Base-by-base conservation (phyloP, 2,888 invertebrate genomes). In the Lottia gigantea region DNA sequence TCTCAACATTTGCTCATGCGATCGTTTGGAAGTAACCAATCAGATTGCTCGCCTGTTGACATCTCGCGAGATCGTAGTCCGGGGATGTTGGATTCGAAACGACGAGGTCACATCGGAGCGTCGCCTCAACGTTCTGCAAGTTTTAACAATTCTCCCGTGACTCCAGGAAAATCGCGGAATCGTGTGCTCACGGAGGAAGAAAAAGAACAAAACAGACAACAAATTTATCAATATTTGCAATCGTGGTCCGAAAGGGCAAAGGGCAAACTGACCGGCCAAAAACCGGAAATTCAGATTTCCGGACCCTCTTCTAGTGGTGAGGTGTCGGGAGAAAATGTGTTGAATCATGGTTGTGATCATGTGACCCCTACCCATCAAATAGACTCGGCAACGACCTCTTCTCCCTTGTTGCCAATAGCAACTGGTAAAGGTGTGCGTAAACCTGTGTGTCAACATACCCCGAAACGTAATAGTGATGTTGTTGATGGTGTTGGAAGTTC, bases 191-290 rank as follows among this genome's bases (percentile, higher is more conserved):
- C 82, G 49, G 82, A 83, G 16, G 84, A 85, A 64, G 83, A 85
- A 71, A 82, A 81, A 66, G 81, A 83, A 66, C 82, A 83, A 65
- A 84, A 83, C 71, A 72, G 85, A 62, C 83, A 86, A 65, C 81
- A 81, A 63, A 86, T 86, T 66, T 83, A 82, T 65, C 85, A 85
- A 70, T 82, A 85, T 65, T 76, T 87, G 66, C 82, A 85, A 75
- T 74, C 79, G 64, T 87, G 87, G 87, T 83, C 83, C 46, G 82
- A 84, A 68, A 81, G 82, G 69, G 80, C 81, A 65, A 81, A 78
- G 69, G 81, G 81, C 46, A 78, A 77, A 69, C 64, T 71, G 2
- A 62, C 49, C 11, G 64, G 65, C 25, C 64, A 62, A 7, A 65
- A 67, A 47, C 62, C 63, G 23, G 71, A 64, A 14, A 62, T 62